Evolutionary conservation across 2,113 vertebrate genomes (phyloP).

Genomic region (Lepidothrix coronata): DNA sequence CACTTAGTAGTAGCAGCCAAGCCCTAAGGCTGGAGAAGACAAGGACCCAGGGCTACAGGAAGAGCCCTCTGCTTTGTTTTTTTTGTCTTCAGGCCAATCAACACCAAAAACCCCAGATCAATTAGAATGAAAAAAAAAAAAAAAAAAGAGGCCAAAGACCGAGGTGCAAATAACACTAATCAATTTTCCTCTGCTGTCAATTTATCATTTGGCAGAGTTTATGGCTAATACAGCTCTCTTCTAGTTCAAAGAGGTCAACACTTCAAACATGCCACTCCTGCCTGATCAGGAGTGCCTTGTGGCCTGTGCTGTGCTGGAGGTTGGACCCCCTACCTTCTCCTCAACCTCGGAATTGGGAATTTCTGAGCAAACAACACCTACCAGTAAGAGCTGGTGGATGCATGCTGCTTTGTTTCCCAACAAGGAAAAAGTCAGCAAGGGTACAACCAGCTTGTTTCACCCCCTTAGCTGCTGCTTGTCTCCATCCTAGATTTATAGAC

Average conservation of each 20-base stretch:
- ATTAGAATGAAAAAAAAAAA: neutral
- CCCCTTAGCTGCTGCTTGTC: neutral
- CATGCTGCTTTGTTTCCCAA: neutral
- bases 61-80: neutral
- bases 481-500: conserved; percentile 10
- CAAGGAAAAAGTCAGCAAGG: neutral
- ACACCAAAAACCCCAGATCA: neutral
- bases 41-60: neutral
- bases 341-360: neutral
- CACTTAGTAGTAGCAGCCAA: neutral
- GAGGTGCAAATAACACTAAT: neutral
- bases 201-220: neutral
- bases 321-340: neutral
- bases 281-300: neutral
- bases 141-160: neutral
- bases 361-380: neutral
- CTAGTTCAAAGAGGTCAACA: neutral
- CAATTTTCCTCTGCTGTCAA: neutral
- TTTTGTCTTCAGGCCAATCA: neutral
- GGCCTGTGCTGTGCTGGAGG: neutral
- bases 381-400: neutral
- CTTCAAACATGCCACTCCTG: neutral
- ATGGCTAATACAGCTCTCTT: neutral
- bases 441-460: neutral
- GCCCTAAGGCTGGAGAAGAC: neutral